Base-by-base conservation (phyloP, 2,113 vertebrate species). In the Thamnophis sirtalis region DNA sequence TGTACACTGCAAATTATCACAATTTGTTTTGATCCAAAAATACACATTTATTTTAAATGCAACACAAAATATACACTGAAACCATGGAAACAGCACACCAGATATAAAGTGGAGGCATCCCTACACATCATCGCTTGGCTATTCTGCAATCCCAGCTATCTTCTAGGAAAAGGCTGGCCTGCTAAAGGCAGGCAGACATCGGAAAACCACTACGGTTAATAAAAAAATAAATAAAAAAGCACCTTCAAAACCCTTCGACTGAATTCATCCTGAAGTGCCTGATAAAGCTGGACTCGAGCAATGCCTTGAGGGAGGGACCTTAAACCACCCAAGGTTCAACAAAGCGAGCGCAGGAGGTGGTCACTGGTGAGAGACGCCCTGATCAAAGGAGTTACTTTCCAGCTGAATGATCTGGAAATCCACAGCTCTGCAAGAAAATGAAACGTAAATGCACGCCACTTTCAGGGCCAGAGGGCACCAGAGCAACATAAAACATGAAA, bases 11-110 rank as follows among this genome's bases (percentile, higher is more conserved):
- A 89, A 92, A 89, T 17, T 6, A 53, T 53, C 73, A 60, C 80
- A 21, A 53, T 51, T 58, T 55, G 33, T 51, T 92, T 43, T 21
- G 43, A 85, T 92, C 91, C 48, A 51, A 89, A 92, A 92, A 92
- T 89, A 89, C 88, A 85, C 80, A 60, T 89, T 92, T 91, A 88
- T 88, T 92, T 92, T 86, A 92, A 86, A 89, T 50, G 26, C 43
- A 51, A 26, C 24, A 58, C n/a, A 58, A 92, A 86, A 53, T 63
- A 89, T 60, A 86, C 55, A 63, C 26, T 19, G 88, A 92, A 92
- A 89, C 91, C 87, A 92, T 92, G 73, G 91, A 63, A 92, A 92
- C 91, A 92, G 38, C 53, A 84, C 73, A 89, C 80, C 4, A 24
- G 53, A 60, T 85, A 43, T 56, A 53, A 28, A 48, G 38, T 43